phyloP scores from a whole-genome alignment of 2,113 vertebrate species.

The Ovis canadensis region DNA sequence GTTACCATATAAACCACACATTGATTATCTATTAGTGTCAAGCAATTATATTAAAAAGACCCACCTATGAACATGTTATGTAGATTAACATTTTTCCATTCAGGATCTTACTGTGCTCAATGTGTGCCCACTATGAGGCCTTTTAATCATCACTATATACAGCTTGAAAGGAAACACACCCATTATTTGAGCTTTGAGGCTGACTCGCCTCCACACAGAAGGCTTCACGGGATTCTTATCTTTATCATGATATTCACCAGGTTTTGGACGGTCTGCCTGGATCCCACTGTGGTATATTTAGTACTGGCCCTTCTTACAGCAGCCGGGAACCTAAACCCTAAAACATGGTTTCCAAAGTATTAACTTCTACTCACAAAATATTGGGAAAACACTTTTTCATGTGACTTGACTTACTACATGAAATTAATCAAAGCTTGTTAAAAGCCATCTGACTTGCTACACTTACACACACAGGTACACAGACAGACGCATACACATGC shows the following conservation, averaged over 20 bases:
- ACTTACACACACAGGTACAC: background rate
- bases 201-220: background rate
- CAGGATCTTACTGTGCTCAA: background rate
- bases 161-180: background rate
- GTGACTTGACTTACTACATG: background rate
- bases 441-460: conserved; percentile 19
- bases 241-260: conserved; percentile 21
- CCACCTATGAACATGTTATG: background rate
- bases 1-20: background rate
- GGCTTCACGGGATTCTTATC: background rate
- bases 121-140: background rate
- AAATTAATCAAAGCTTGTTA: conserved; percentile 15
- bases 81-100: background rate
- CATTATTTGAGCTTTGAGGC: background rate
- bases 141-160: background rate
- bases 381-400: background rate
- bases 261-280: conserved; percentile 52
- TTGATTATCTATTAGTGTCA: background rate
- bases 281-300: conserved; percentile 58
- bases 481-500: background rate
- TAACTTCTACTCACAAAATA: background rate
- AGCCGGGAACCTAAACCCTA: background rate
- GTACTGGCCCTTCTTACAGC: background rate
- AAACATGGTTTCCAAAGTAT: background rate
- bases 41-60: background rate